These are phyloP conservation scores for Corvus moneduloides DNA, from an alignment of 2,113 vertebrate genomes.

Conservation along the genomic window DNA sequence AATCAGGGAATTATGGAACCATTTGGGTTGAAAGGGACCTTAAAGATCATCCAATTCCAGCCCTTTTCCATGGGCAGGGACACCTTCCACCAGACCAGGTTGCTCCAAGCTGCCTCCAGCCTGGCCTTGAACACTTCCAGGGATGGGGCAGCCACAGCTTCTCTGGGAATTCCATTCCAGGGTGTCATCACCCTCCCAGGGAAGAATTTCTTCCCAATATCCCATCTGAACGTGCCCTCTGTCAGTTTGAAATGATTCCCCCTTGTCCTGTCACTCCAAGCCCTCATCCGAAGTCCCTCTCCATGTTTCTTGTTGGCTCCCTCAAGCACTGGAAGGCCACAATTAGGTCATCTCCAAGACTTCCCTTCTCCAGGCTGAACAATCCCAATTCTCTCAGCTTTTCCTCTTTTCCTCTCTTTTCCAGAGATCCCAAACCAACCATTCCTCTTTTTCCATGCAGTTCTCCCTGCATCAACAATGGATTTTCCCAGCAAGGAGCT, in stretches of 20 bases:
- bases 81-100: rapidly evolving
- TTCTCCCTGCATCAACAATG: neutral
- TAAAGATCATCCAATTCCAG: neutral
- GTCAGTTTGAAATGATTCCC: neutral
- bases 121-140: too few relatives aligned
- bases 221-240: neutral
- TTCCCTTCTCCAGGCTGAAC: neutral
- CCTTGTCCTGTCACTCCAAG: neutral
- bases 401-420: neutral
- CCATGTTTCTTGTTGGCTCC: neutral
- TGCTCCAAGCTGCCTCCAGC: rapidly evolving
- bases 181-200: neutral
- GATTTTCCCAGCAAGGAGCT: neutral
- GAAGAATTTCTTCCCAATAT: neutral
- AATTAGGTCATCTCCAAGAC: neutral
- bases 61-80: neutral
- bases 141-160: neutral
- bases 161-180: neutral
- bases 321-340: neutral
- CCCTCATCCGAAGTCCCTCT: neutral
- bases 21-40: neutral
- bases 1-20: neutral
- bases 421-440: neutral
- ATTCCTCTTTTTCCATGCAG: neutral
- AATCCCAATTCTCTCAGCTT: neutral